Evolutionary conservation across 2,113 vertebrate genomes (phyloP).

Genomic region (Arvicanthis niloticus): DNA sequence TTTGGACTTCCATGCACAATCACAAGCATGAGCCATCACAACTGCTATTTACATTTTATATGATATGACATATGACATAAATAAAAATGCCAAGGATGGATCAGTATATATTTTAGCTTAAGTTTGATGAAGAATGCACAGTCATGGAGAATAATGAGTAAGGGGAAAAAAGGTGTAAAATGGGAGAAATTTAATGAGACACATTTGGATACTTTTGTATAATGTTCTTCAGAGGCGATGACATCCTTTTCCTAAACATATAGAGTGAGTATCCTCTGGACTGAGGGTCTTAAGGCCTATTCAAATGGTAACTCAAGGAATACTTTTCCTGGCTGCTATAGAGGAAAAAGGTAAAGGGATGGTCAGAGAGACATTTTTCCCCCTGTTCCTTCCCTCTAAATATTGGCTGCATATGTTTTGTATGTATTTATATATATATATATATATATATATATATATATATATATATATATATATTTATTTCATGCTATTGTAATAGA

Average conservation of each 20-base stretch:
- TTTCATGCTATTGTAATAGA: background rate
- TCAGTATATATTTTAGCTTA: background rate
- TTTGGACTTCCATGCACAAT: background rate
- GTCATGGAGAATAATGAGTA: background rate
- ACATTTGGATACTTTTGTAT: background rate
- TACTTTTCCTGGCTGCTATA: background rate
- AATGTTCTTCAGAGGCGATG: background rate
- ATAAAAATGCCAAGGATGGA: background rate
- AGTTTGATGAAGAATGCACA: background rate
- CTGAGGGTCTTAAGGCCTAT: background rate
- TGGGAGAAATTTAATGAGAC: background rate
- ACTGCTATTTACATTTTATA: background rate
- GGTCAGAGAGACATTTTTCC: background rate
- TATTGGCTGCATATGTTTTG: background rate
- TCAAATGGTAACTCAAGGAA: background rate
- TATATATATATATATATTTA: background rate
- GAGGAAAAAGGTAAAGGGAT: background rate
- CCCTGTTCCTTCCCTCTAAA: background rate
- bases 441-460: background rate
- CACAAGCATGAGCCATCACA: background rate
- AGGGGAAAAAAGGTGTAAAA: background rate
- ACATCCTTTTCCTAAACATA: background rate
- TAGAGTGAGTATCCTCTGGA: background rate
- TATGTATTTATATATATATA: background rate
- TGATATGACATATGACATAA: background rate